Conservation (phyloP, 1,140 invertebrate genomes). For the Coenobita brevimanus region DNA sequence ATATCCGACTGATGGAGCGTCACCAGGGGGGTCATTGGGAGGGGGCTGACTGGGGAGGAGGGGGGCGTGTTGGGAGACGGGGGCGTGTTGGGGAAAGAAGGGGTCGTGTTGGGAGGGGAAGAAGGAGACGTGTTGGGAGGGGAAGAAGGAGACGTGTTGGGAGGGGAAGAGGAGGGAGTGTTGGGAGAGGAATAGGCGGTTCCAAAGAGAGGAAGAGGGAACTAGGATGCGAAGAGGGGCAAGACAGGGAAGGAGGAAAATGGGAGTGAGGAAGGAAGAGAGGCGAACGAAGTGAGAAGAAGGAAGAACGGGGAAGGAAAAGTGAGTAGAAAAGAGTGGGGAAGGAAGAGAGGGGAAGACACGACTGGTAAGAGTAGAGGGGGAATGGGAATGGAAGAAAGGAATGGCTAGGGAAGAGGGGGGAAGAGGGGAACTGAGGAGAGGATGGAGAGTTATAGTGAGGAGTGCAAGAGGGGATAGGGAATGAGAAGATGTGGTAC, state of each 20-base stretch:
- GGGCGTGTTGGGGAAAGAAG: too few species aligned
- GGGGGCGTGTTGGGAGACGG: too few species aligned
- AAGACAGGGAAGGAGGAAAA: background rate
- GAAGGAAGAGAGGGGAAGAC: too few species aligned
- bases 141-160: background rate
- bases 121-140: background rate
- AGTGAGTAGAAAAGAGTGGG: background rate
- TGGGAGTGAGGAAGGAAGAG: background rate
- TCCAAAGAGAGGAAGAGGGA: background rate
- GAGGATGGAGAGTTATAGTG: too few species aligned
- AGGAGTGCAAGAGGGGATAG: too few species aligned
- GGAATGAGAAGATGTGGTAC: too few species aligned
- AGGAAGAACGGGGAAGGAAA: background rate
- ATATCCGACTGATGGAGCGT: constrained; percentile 33
- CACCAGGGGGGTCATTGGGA: background rate
- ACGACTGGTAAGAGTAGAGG: too few species aligned
- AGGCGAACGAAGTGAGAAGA: background rate
- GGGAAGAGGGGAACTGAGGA: too few species aligned
- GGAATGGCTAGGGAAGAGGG: too few species aligned
- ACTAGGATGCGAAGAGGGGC: background rate
- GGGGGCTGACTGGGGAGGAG: too few species aligned
- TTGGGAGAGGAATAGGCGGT: background rate
- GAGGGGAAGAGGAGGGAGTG: background rate
- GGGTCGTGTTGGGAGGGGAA: too few species aligned
- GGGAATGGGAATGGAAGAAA: too few species aligned